phyloP scores from a whole-genome alignment of 2,888 invertebrate species.

The Caenorhabditis sinica region DNA sequence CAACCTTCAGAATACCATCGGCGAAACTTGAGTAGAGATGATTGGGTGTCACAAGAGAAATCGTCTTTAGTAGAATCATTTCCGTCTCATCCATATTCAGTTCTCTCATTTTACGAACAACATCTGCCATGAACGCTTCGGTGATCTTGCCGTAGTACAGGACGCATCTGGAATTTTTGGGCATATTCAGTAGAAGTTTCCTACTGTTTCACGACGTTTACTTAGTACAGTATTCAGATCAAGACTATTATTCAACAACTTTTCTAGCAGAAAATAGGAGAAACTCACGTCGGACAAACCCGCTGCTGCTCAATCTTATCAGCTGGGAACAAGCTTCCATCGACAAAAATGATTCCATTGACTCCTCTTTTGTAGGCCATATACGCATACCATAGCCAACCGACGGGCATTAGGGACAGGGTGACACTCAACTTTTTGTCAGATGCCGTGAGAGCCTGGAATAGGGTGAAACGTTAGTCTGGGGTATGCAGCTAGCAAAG shows the following conservation, averaged over 20 bases:
- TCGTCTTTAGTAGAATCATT: slow-evolving; percentile 56
- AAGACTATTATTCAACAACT: too few relatives aligned
- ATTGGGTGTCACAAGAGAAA: slow-evolving; percentile 23
- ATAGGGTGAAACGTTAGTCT: too few relatives aligned
- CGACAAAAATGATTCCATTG: slow-evolving; percentile 66
- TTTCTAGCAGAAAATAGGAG: too few relatives aligned
- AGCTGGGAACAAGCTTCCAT: slow-evolving; percentile 62
- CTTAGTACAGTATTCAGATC: too few relatives aligned
- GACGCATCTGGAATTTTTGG: slow-evolving; percentile 47
- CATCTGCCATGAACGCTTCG: slow-evolving; percentile 63
- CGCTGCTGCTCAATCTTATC: slow-evolving; percentile 49
- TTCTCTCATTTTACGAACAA: slow-evolving; percentile 51
- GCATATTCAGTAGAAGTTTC: neutral
- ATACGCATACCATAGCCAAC: slow-evolving; percentile 68
- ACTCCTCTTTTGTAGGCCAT: slow-evolving; percentile 47
- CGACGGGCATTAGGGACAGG: slow-evolving; percentile 62
- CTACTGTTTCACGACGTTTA: neutral
- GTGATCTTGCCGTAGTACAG: slow-evolving; percentile 60
- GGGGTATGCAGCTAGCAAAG: neutral
- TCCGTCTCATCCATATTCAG: slow-evolving; percentile 63
- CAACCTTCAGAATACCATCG: slow-evolving; percentile 18
- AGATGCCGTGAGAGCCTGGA: slow-evolving; percentile 14
- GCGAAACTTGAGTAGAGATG: slow-evolving; percentile 32
- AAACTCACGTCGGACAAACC: slow-evolving; percentile 43
- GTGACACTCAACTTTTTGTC: slow-evolving; percentile 42